phyloP scores from a whole-genome alignment of 1,140 invertebrate genomes.

The Zaprionus gabonicus region DNA sequence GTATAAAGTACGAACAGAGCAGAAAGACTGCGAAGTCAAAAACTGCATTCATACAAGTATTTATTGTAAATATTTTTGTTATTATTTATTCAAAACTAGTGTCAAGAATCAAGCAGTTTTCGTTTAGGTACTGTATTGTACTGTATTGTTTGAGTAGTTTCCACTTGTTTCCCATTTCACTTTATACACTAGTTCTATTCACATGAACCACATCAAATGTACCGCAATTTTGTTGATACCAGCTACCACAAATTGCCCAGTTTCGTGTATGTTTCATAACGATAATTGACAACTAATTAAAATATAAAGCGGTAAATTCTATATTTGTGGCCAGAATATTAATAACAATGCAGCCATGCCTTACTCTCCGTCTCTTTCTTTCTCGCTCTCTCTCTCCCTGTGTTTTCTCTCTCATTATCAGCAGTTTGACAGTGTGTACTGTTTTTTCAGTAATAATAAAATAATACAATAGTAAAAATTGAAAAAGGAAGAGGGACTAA shows the following conservation, averaged over 20 bases:
- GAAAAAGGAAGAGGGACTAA: not conserved
- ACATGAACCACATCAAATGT: not conserved
- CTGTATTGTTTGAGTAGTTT: not conserved
- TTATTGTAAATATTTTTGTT: too few relatives aligned
- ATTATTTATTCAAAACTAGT: too few relatives aligned
- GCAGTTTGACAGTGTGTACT: too few relatives aligned
- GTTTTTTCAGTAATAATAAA: too few relatives aligned
- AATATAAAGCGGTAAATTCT: conserved; percentile 26
- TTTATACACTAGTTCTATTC: not conserved
- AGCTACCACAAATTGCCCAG: not conserved
- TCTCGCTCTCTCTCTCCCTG: not conserved
- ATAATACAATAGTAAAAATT: too few relatives aligned
- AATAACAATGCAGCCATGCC: not conserved
- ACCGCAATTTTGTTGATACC: not conserved
- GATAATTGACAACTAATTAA: conserved; percentile 45
- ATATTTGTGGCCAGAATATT: conserved; percentile 15
- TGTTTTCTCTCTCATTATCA: not conserved
- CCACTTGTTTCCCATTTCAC: not conserved
- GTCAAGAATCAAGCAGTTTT: too few relatives aligned
- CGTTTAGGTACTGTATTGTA: not conserved
- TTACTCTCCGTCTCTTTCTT: not conserved
- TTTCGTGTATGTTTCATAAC: conserved; percentile 15
- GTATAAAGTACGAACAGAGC: too few relatives aligned
- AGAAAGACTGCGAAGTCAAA: too few relatives aligned
- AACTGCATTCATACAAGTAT: too few relatives aligned